Percentiles rank a stretch among this genome's conserved stretches.
phyloP scores from a whole-genome alignment of 2,888 invertebrate species.

The Sycophila texana region DNA sequence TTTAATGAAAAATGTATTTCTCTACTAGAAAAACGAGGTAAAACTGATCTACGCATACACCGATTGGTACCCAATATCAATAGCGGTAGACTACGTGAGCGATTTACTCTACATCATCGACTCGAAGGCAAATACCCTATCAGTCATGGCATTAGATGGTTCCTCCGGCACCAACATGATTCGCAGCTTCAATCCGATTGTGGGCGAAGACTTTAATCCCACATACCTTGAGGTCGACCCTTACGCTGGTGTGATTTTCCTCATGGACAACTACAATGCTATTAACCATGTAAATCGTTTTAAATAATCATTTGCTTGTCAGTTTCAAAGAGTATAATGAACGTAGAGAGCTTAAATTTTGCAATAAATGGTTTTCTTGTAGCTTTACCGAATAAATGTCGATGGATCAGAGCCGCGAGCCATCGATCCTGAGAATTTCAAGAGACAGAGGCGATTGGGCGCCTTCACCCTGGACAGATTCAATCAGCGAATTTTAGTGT shows the following conservation, averaged over 20 bases:
- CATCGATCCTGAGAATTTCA: not conserved
- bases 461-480: not conserved
- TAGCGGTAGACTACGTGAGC: not conserved
- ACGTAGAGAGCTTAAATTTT: too few relatives aligned
- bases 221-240: not conserved
- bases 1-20: too few relatives aligned
- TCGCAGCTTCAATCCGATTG: not conserved
- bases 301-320: too few relatives aligned
- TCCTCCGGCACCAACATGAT: not conserved
- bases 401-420: not conserved
- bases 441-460: not conserved
- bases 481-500: not conserved
- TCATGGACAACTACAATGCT: not conserved
- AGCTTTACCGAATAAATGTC: too few relatives aligned
- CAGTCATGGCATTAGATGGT: not conserved
- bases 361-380: too few relatives aligned
- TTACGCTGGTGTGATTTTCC: not conserved
- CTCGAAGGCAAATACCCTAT: not conserved
- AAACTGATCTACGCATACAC: not conserved
- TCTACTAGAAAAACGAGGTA: too few relatives aligned
- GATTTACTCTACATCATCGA: not conserved
- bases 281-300: not conserved
- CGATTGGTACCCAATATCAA: not conserved
- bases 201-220: not conserved
- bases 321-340: too few relatives aligned